Base-by-base conservation (phyloP, 2,888 invertebrate species). In the Sialis fuliginosa region DNA sequence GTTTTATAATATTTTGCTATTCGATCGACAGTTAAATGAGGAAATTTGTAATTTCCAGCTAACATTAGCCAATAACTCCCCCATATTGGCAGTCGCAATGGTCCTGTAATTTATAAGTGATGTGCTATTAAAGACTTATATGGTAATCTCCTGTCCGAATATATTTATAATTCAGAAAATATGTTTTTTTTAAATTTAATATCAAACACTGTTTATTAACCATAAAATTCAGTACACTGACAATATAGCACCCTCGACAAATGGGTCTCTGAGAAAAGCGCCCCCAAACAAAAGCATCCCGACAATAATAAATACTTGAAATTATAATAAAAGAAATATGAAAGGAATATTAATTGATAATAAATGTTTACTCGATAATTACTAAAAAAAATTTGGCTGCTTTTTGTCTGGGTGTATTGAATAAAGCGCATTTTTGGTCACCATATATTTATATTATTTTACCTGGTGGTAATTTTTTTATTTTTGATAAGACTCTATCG, bases 1-100 rank as follows among this genome's bases (percentile, higher is more conserved):
- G 76, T 72, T 48, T 74, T 73, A 55, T 80, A 78, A 50, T 67
- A 67, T 43, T 68, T 62, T 6, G 71, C 69, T 1, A 79, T 59
- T 46, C 66, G 66, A 1, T 62, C 55, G 12, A 75, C 62, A 0
- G 72, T 71, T 42, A 64, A 61, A n/a, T 75, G 68, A 1, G 77
- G 60, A 54, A 70, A 72, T 45, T 64, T 65, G 50, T 68, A 70
- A 52, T 72, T 65, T 37, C 71, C 61, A 47, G 72, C 58, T 39
- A 77, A 57, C 39, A 80, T 56, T 35, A 74, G 66, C 61, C 74
- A 71, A 52, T 77, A 79, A 30, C 72, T 72, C 4, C 80, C 78
- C 54, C 74, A 75, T 12, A 79, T 45, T 1, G 80, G 80, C 40
- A 79, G 59, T 30, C 70, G 69, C 1, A 75, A 74, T 2, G 78